Conservation (phyloP, 2,113 vertebrate genomes). For the Otolemur garnettii region DNA sequence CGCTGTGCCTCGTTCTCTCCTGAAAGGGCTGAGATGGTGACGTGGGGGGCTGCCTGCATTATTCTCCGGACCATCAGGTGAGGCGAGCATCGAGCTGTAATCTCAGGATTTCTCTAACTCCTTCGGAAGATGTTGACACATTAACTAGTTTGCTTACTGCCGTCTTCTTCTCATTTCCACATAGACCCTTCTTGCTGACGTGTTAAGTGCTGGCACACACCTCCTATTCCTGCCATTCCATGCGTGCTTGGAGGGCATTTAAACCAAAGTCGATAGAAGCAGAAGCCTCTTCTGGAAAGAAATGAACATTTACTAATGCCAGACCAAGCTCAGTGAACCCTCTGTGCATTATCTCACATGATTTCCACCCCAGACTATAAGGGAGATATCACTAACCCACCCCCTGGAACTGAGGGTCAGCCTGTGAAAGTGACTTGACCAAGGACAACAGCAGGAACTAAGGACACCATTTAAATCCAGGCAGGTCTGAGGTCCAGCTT, state of each 20-base stretch:
- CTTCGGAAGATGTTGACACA: background rate
- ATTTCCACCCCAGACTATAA: background rate
- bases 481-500: background rate
- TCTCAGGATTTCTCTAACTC: background rate
- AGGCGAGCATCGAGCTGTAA: background rate
- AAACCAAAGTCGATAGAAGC: constrained; percentile 21
- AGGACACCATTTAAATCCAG: background rate
- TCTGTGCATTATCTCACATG: background rate
- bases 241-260: background rate
- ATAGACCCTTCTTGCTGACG: background rate
- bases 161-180: constrained; percentile 61
- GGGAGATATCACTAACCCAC: background rate
- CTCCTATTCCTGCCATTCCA: background rate
- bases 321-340: background rate
- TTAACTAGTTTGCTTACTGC: constrained; percentile 65
- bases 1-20: background rate
- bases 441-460: background rate
- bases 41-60: background rate
- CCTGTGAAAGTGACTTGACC: background rate
- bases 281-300: background rate
- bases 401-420: background rate
- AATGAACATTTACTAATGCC: background rate
- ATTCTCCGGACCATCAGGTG: background rate
- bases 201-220: background rate
- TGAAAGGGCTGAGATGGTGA: background rate